A percentile compares a stretch with the other conserved stretches of the same genome.
phyloP scores from a whole-genome alignment of 2,113 vertebrate genomes.

The Baryphthengus martii region DNA sequence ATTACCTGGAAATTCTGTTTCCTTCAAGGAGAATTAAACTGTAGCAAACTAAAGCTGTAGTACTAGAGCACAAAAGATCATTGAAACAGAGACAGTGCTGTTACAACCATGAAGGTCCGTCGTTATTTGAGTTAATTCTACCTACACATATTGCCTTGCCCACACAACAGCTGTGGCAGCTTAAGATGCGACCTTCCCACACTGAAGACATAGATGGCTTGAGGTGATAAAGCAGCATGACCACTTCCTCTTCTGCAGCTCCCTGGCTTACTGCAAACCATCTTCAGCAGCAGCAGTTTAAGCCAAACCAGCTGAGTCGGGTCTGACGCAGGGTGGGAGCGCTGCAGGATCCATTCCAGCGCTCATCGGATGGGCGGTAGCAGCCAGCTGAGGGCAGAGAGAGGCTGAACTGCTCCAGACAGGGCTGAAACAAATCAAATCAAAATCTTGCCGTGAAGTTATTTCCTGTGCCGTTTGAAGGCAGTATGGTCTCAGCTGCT shows the following conservation, averaged over 20 bases:
- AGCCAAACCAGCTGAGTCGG: not conserved
- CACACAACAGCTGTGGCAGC: not conserved
- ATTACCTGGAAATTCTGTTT: not conserved
- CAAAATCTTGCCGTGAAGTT: not conserved
- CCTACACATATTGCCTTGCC: not conserved
- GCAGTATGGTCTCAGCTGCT: not conserved
- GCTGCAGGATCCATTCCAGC: not conserved
- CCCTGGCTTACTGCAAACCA: not conserved
- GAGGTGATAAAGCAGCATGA: not conserved
- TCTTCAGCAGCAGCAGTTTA: not conserved
- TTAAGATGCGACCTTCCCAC: not conserved
- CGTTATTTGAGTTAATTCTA: not conserved
- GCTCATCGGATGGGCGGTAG: not conserved
- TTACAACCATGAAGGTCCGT: not conserved
- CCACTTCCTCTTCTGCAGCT: not conserved
- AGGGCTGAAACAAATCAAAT: not conserved
- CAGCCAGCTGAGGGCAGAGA: not conserved
- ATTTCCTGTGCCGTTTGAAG: conserved; percentile 10
- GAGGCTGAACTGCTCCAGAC: not conserved
- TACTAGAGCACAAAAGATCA: not conserved
- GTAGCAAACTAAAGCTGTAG: not conserved
- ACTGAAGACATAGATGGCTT: not conserved
- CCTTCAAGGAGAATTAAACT: not conserved
- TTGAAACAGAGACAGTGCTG: not conserved
- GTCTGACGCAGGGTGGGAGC: not conserved